phyloP scores from a whole-genome alignment of 2,113 vertebrate species.

The Mobula birostris region DNA sequence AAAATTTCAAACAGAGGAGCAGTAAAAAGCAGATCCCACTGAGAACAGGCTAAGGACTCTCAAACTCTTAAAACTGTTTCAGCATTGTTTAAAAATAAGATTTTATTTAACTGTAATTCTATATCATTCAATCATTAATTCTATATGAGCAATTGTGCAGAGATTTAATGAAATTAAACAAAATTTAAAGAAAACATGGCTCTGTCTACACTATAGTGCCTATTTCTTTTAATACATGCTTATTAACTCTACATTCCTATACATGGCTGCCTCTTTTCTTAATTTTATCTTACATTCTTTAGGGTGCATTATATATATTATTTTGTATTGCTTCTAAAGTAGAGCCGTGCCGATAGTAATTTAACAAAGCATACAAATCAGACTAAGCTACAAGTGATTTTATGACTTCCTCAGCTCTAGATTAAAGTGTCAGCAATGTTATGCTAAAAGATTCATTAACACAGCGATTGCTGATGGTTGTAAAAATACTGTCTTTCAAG shows the following conservation, averaged over 20 bases:
- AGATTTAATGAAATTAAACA: background rate
- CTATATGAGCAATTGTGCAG: background rate
- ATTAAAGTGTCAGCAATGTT: background rate
- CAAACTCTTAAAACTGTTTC: slow-evolving; percentile 6
- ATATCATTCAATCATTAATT: background rate
- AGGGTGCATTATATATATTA: background rate
- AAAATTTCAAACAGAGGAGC: background rate
- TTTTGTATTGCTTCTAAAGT: background rate
- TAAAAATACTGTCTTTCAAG: background rate
- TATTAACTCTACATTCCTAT: background rate
- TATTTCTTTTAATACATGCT: background rate
- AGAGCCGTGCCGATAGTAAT: background rate
- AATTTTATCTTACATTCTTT: background rate
- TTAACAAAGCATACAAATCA: slow-evolving; percentile 14
- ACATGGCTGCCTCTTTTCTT: background rate
- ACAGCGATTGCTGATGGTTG: background rate
- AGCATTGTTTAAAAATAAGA: background rate
- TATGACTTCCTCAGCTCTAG: background rate
- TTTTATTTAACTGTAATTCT: background rate
- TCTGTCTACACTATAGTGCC: background rate
- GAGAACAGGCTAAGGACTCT: no score
- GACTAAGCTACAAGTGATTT: background rate
- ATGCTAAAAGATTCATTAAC: slow-evolving; percentile 3
- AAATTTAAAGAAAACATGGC: background rate
- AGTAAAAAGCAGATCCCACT: background rate